These are phyloP conservation scores for Oceanites oceanicus DNA, from an alignment of 2,113 vertebrate genomes.

Conservation along the genomic window DNA sequence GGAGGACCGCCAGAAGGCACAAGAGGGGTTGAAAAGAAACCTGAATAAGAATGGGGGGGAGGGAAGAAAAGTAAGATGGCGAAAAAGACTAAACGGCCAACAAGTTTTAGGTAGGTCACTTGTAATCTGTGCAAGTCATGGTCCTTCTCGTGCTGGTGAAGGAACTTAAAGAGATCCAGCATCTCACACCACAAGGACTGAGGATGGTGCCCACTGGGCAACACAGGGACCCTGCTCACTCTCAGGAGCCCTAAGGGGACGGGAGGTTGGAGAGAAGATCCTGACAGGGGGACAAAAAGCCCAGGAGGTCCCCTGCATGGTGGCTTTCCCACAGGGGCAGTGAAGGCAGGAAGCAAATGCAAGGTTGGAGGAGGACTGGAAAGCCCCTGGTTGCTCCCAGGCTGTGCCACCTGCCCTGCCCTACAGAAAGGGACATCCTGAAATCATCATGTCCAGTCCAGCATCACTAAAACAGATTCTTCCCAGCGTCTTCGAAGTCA, in stretches of 20 bases:
- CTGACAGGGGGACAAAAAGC: neutral
- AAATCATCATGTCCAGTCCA: neutral
- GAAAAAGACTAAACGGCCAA: neutral
- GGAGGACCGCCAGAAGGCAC: neutral
- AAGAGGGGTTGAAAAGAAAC: neutral
- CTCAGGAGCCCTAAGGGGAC: neutral
- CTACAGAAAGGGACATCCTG: neutral
- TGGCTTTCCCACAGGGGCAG: neutral
- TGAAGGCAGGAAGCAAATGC: neutral
- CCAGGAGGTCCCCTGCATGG: neutral
- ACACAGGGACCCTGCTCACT: neutral
- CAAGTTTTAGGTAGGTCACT: neutral
- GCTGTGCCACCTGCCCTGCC: neutral
- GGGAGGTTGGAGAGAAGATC: neutral
- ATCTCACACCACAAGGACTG: neutral
- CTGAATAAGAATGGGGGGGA: neutral
- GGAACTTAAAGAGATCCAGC: neutral
- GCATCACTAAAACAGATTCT: neutral
- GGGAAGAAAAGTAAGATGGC: neutral
- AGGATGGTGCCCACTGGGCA: neutral
- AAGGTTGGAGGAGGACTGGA: neutral
- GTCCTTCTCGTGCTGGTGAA: neutral
- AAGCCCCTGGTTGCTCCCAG: neutral
- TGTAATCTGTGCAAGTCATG: neutral
- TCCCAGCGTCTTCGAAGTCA: neutral